Percentiles rank a stretch among this genome's conserved stretches.
phyloP scores from a whole-genome alignment of 2,888 invertebrate genomes.

The Orchesella flavescens region DNA sequence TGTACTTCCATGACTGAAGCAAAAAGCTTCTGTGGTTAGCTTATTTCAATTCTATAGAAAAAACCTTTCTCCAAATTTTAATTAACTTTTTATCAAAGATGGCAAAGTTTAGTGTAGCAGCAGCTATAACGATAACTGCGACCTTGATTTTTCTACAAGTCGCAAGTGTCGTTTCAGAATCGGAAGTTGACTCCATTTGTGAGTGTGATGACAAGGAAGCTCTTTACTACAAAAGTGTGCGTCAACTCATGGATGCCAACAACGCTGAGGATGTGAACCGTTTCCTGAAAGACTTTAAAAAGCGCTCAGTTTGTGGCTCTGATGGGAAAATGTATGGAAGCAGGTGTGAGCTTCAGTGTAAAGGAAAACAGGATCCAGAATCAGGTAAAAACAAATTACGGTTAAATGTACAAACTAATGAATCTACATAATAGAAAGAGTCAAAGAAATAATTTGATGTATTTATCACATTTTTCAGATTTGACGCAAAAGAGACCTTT shows the following conservation, averaged over 20 bases:
- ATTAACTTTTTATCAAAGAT: no score
- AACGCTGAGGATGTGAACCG: background rate
- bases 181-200: constrained; percentile 12
- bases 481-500: background rate
- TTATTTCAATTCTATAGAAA: no score
- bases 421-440: background rate
- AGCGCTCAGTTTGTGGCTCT: constrained; percentile 23
- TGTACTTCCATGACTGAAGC: no score
- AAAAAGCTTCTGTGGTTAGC: no score
- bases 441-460: no score
- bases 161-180: no score
- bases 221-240: constrained; percentile 6
- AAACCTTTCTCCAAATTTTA: no score
- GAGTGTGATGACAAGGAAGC: constrained; percentile 33
- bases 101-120: no score
- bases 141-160: no score
- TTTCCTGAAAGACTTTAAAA: constrained; percentile 16
- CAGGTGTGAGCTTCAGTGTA: constrained; percentile 24
- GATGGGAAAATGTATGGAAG: constrained; percentile 10
- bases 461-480: background rate
- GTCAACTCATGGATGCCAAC: background rate
- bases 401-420: background rate
- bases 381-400: background rate
- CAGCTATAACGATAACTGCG: no score
- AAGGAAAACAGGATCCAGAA: background rate